phyloP scores from a whole-genome alignment of 2,113 vertebrate genomes.

The Poeciliopsis occidentalis region DNA sequence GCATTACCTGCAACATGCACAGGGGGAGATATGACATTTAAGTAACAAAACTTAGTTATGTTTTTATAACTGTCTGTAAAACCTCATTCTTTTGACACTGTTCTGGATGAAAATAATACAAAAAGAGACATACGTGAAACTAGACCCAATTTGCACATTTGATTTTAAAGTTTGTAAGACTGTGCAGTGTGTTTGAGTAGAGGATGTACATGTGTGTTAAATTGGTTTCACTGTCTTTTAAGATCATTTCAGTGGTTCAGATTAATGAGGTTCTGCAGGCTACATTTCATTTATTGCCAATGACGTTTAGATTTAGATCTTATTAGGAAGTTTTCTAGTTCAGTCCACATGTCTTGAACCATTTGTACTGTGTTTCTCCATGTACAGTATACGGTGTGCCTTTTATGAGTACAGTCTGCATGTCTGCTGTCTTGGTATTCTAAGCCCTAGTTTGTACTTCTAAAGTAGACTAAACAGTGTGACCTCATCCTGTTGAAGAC shows the following conservation, averaged over 20 bases:
- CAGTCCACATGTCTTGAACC: constrained; percentile 50
- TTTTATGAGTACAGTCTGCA: constrained; percentile 73
- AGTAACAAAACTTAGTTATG: constrained; percentile 34
- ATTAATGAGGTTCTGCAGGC: constrained; percentile 37
- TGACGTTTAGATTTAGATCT: constrained; percentile 50
- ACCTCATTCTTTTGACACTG: constrained; percentile 42
- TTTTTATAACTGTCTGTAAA: constrained; percentile 32
- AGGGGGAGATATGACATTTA: constrained; percentile 77
- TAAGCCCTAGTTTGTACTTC: constrained; percentile 68
- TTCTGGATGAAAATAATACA: constrained; percentile 28
- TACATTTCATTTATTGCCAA: constrained; percentile 54
- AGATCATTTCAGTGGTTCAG: constrained; percentile 26
- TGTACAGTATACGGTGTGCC: constrained; percentile 76
- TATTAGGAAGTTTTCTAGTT: constrained; percentile 63
- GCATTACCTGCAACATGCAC: constrained; percentile 84
- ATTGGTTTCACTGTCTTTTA: constrained; percentile 21
- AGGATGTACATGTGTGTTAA: constrained; percentile 23
- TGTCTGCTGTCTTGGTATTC: constrained; percentile 70
- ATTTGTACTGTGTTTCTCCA: constrained; percentile 67
- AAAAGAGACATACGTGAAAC: constrained; percentile 15
- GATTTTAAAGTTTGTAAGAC: constrained; percentile 20
- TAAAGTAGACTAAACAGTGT: constrained; percentile 60
- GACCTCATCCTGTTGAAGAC: constrained; percentile 53
- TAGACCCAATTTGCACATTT: constrained; percentile 31
- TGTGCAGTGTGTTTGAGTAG: constrained; percentile 25